Conservation (phyloP, 2,797 vertebrate species). For the Amniataba percoides region DNA sequence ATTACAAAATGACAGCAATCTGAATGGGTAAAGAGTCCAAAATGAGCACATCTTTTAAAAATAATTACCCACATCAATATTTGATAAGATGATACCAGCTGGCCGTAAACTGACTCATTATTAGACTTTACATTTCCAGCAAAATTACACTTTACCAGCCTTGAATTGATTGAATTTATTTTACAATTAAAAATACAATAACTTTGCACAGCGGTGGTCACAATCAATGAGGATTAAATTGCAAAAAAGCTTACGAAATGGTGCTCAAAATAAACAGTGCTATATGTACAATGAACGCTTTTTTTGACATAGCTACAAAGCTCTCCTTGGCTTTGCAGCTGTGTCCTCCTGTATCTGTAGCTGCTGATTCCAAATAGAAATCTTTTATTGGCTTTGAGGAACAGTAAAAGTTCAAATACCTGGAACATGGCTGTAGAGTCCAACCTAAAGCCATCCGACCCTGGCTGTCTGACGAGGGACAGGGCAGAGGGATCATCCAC, state of each 20-base stretch:
- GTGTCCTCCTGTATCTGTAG: too few species aligned
- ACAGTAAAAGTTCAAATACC: conserved; percentile 71
- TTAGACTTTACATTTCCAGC: too few species aligned
- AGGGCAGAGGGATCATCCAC: conserved; percentile 91
- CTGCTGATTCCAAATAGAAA: background rate
- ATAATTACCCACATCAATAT: background rate
- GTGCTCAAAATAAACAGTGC: background rate
- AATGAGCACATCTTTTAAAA: conserved; percentile 11
- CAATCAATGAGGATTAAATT: background rate
- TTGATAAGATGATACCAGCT: background rate
- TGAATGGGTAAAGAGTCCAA: background rate
- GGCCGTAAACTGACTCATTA: too few species aligned
- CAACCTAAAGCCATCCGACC: conserved; percentile 94
- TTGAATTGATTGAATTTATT: too few species aligned
- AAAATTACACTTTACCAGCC: too few species aligned
- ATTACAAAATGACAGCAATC: background rate
- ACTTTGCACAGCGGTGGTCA: background rate
- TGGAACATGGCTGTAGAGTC: conserved; percentile 95
- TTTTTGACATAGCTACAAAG: too few species aligned
- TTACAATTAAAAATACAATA: conserved; percentile 20
- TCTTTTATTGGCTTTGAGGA: background rate
- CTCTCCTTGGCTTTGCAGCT: background rate
- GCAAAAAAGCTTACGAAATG: conserved; percentile 9
- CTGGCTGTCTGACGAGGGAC: conserved; percentile 91
- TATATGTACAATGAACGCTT: background rate